Evolutionary conservation across 2,113 vertebrate species (phyloP).

Genomic region (Synodontis membranacea): DNA sequence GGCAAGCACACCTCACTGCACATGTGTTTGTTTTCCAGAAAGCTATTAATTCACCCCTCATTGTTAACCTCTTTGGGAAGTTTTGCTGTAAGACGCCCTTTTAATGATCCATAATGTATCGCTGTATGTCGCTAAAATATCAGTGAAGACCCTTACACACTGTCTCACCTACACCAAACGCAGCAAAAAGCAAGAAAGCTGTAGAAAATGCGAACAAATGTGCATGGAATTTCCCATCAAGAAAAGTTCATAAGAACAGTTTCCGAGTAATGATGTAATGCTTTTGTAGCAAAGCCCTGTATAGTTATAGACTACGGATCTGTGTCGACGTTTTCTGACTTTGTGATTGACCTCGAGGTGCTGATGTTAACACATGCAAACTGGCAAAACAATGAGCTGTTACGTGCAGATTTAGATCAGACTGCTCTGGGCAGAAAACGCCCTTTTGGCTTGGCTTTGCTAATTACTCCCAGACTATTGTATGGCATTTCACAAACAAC

Average conservation of each 20-base stretch:
- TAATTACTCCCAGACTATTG: conserved; percentile 39
- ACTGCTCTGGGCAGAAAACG: conserved; percentile 19
- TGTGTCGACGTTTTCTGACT: not conserved
- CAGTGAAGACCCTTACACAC: not conserved
- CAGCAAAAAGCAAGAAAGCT: not conserved
- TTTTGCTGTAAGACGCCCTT: not conserved
- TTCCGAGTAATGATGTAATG: not conserved
- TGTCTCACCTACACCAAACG: not conserved
- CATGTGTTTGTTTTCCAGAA: not conserved
- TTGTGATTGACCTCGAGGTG: not conserved
- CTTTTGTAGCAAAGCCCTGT: not conserved
- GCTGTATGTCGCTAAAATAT: not conserved
- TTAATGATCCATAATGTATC: not conserved
- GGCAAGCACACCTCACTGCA: not conserved
- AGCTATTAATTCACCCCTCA: not conserved
- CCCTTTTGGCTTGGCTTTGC: conserved; percentile 28
- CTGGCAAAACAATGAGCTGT: not conserved
- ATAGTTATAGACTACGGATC: not conserved
- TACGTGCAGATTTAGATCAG: conserved; percentile 14
- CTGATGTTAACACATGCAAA: conserved; percentile 21
- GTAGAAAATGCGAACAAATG: not conserved
- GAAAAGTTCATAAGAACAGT: not conserved
- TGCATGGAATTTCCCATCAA: not conserved
- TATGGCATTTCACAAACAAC: conserved; percentile 43
- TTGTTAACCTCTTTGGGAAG: not conserved